A percentile compares a stretch with the other conserved stretches of the same genome.
Evolutionary conservation across 2,113 vertebrate species (phyloP).

Genomic region (Arizona elegans): DNA sequence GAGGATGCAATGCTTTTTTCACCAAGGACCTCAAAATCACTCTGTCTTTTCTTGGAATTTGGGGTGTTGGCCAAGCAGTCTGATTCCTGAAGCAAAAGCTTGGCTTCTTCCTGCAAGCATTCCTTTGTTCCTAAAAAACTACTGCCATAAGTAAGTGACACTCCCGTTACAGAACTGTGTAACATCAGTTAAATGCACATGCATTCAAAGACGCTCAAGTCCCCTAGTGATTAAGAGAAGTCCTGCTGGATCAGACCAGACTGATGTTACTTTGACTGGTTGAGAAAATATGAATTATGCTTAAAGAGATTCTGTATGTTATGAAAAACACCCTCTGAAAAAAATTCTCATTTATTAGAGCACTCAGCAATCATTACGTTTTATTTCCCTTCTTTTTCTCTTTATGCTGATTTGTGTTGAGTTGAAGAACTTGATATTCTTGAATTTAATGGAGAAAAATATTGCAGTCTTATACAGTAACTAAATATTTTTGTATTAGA

Average conservation of each 20-base stretch:
- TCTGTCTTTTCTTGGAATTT: neutral
- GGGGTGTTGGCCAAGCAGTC: neutral
- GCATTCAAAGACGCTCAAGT: neutral
- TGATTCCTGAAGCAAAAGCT: neutral
- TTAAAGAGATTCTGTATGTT: neutral
- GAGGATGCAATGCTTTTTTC: neutral
- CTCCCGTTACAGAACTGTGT: neutral
- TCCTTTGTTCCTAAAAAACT: neutral
- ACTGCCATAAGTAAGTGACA: neutral
- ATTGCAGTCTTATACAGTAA: neutral
- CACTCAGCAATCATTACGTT: neutral
- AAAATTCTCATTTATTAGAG: neutral
- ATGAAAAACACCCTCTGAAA: neutral
- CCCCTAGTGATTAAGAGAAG: neutral
- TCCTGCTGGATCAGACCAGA: neutral
- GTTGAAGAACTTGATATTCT: neutral
- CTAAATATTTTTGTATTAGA: neutral
- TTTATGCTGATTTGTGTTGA: neutral
- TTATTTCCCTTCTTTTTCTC: neutral
- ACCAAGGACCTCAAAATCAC: neutral
- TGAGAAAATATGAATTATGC: neutral
- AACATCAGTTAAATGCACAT: neutral
- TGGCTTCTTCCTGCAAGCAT: neutral
- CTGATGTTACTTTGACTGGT: neutral
- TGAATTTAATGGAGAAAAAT: neutral